These are phyloP conservation scores for Tyto alba DNA, from an alignment of 2,113 vertebrate species.

Conservation along the genomic window DNA sequence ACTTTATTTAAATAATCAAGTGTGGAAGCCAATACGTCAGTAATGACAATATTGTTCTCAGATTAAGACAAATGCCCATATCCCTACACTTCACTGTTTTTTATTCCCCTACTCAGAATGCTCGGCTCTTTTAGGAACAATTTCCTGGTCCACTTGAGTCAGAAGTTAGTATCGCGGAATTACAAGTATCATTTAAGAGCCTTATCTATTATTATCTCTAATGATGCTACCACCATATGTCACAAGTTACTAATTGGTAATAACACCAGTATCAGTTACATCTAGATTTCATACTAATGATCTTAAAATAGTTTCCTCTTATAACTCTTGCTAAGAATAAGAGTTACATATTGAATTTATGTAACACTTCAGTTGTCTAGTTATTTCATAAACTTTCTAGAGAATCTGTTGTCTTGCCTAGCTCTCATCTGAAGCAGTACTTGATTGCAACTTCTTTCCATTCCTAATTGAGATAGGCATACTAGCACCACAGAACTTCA, in stretches of 20 bases:
- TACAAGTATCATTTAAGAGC: background rate
- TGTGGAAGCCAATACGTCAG: background rate
- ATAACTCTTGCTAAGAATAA: background rate
- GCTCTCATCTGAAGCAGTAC: background rate
- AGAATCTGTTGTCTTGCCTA: background rate
- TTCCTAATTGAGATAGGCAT: background rate
- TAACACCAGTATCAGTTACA: background rate
- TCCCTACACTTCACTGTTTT: background rate
- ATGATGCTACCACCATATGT: background rate
- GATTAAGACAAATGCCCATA: background rate
- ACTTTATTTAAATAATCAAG: background rate
- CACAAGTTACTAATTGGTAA: background rate
- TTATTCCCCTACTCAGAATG: background rate
- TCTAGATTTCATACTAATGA: background rate
- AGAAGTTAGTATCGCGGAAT: background rate
- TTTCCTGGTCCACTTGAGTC: background rate
- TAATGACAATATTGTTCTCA: background rate
- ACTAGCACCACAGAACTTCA: background rate
- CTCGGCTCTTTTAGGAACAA: background rate
- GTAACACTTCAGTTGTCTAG: background rate
- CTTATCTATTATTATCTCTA: background rate
- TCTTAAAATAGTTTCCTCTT: background rate
- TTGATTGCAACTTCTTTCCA: background rate
- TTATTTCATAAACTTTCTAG: background rate
- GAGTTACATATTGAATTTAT: background rate